Conservation (phyloP, 2,888 invertebrate genomes). For the Thereva nobilitata region DNA sequence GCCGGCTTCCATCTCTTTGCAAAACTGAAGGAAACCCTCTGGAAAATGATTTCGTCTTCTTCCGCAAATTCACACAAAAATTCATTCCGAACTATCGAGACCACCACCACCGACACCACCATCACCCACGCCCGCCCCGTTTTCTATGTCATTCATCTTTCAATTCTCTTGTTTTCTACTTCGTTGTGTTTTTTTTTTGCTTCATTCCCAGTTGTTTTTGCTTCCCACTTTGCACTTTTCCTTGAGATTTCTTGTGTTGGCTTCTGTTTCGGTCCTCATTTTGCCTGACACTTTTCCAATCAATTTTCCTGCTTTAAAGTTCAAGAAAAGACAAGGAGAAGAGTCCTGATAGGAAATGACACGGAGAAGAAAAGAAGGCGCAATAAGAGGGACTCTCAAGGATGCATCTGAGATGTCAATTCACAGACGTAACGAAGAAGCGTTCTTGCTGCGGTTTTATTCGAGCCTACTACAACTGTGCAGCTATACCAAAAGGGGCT, state of each 20-base stretch:
- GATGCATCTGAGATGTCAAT: slow-evolving; percentile 29
- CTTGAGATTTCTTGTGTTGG: slow-evolving; percentile 29
- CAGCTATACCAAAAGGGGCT: background rate
- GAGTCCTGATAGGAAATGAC: slow-evolving; percentile 25
- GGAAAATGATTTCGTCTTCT: slow-evolving; percentile 32
- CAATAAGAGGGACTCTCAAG: background rate
- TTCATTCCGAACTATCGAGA: slow-evolving; percentile 16
- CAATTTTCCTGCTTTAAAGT: slow-evolving; percentile 41
- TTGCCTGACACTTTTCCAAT: slow-evolving; percentile 42
- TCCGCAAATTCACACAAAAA: slow-evolving; percentile 18
- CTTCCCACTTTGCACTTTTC: background rate
- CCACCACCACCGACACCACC: background rate
- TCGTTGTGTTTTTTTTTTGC: too few relatives aligned
- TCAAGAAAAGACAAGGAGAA: slow-evolving; percentile 32
- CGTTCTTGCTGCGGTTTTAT: slow-evolving; percentile 3
- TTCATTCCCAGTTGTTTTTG: too few relatives aligned
- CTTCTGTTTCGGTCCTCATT: slow-evolving; percentile 40
- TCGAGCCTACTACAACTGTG: slow-evolving; percentile 22
- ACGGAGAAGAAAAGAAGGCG: slow-evolving; percentile 31
- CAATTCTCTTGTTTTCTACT: slow-evolving; percentile 37
- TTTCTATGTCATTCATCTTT: slow-evolving; percentile 41
- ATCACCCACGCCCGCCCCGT: slow-evolving; percentile 12
- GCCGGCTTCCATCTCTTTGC: background rate
- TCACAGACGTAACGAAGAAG: slow-evolving; percentile 6
- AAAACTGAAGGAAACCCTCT: background rate